Base-by-base conservation (phyloP, 2,888 invertebrate genomes). In the Yponomeuta malinellus region DNA sequence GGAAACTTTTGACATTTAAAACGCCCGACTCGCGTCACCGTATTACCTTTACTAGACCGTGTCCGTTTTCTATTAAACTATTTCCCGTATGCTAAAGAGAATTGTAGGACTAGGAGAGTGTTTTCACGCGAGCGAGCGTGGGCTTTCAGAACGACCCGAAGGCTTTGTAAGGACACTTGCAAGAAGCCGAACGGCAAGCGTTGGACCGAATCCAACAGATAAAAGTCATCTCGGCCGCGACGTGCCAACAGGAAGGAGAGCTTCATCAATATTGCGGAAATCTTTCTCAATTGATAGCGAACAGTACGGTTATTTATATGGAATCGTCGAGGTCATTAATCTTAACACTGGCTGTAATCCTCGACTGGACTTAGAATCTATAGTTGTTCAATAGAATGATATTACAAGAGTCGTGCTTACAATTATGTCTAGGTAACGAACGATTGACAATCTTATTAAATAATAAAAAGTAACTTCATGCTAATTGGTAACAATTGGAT, bases 181-280 rank as follows among this genome's bases (percentile, higher is more conserved):
- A 80, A 81, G 76, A 78, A 79, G 76, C 80, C 76, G 78, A 81
- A 59, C 15, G 52, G 81, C 65, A 79, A 79, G 75, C 72, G 75
- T 79, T 87, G 87, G 87, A 86, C 76, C 72, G 70, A 72, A 72
- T 83, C 87, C 87, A 86, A 83, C 72, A 78, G 82, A 83, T 84
- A 85, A 84, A 85, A 81, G 81, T 84, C 81, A 79, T 79, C 78
- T 77, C 75, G 63, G 29, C 68, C 37, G n/a, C 67, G 71, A 72
- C 74, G 77, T 76, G 77, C 75, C 76, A 73, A 79, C 76, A 75
- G 73, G 75, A 78, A 73, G 75, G 72, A 75, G 72, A 72, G 73
- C 72, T 76, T 75, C 76, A 78, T 76, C 76, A 75, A 79, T 79
- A 76, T 74, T 74, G 71, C 71, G 43, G 68, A 48, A 68, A 29